phyloP scores from a whole-genome alignment of 2,888 invertebrate species.

The Blastobasis lacticolella region DNA sequence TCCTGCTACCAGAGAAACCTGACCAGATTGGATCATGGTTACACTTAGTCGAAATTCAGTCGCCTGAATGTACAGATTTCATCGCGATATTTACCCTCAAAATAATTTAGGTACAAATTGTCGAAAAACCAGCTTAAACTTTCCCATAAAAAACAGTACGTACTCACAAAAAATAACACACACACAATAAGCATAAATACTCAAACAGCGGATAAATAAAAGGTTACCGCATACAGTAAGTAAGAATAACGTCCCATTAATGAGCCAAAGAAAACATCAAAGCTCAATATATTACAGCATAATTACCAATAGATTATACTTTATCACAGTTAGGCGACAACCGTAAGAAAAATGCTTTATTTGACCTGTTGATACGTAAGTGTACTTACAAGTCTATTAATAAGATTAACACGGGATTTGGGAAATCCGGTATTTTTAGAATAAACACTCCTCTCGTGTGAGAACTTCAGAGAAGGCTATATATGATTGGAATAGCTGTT shows the following conservation, averaged over 20 bases:
- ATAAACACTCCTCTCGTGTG: no score
- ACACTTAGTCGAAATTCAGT: no score
- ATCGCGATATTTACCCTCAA: background rate
- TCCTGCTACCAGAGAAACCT: no score
- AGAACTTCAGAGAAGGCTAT: no score
- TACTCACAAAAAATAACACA: background rate
- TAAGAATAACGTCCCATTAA: constrained; percentile 58
- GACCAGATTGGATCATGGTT: no score
- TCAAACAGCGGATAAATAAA: constrained; percentile 2
- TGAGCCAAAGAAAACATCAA: constrained; percentile 55
- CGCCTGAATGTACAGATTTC: no score
- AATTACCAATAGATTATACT: constrained; percentile 69
- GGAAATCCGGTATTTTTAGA: background rate
- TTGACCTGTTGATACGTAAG: constrained; percentile 51
- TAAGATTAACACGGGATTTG: constrained; percentile 31
- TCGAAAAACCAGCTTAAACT: background rate
- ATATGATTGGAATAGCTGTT: no score
- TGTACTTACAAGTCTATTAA: constrained; percentile 61
- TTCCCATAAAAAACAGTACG: background rate
- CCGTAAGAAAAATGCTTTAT: constrained; percentile 49
- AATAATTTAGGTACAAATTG: background rate
- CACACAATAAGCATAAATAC: background rate
- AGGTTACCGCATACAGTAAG: constrained; percentile 40
- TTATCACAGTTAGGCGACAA: constrained; percentile 39
- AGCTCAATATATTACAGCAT: constrained; percentile 60